Conservation (phyloP, 2,113 vertebrate genomes). For the Prolemur simus region DNA sequence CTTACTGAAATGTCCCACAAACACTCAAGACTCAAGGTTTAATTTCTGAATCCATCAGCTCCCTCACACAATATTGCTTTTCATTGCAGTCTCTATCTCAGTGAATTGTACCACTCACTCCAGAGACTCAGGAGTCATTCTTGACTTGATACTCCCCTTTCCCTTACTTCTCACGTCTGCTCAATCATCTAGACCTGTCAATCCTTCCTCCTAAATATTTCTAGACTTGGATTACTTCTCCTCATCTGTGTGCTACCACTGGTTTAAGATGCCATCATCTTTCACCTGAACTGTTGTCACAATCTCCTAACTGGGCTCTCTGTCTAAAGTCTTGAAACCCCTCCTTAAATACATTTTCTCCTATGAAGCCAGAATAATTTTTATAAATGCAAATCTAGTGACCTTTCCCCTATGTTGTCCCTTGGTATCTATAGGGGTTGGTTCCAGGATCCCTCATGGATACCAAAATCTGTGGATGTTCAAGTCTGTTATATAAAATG, state of each 20-base stretch:
- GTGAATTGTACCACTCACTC: neutral
- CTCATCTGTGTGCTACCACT: neutral
- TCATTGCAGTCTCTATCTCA: no score
- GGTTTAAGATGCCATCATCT: neutral
- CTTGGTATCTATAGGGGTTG: no score
- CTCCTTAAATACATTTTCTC: neutral
- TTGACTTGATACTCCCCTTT: neutral
- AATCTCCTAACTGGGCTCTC: neutral
- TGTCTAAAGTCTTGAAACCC: neutral
- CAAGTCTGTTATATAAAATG: no score
- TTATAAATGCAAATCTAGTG: neutral
- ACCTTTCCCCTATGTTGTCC: neutral
- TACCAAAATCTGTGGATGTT: no score
- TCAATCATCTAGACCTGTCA: neutral
- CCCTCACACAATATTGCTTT: neutral
- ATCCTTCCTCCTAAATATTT: neutral
- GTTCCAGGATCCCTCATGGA: no score
- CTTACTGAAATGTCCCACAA: neutral
- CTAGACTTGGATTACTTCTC: neutral
- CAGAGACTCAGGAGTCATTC: neutral
- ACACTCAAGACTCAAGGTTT: neutral
- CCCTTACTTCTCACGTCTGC: neutral
- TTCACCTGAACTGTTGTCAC: neutral
- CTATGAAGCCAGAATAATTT: neutral
- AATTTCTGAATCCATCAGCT: neutral